Evolutionary conservation across 1,140 invertebrate species (phyloP), one percentile per base, ranked within the genome.

Genomic region (Pseudomyrmex pallidus): DNA sequence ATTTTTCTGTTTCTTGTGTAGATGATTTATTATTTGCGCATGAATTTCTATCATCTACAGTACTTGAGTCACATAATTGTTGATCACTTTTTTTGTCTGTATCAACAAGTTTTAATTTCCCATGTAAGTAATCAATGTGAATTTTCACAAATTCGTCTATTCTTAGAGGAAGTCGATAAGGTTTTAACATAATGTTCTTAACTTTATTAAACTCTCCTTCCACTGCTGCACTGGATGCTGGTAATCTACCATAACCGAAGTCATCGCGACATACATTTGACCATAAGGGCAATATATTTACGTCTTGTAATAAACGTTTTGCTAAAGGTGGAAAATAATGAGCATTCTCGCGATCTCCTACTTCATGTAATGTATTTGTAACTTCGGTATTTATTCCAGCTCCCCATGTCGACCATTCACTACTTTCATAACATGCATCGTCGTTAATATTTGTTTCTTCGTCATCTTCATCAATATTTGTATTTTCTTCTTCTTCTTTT

Each of bases 31-130:
- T 35, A 35, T 35, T 35, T 35, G 35, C 35, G 5, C 7, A 35
- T 35, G 5, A 35, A 35, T 35, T 35, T 35, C 0, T 35, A 35
- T 35, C 0, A 35, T 35, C 35, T 35, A 35, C 35, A 35, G 35
- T 35, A 35, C 35, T 35, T 35, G 35, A 35, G 35, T 35, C 35
- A 35, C 35, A 35, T 25, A 25, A 25, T 35, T 35, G 4, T 35
- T 35, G 0, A 0, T 35, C 5, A 35, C 35, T 35, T 35, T 67
- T 25, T 8, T 68, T 52, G 22, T 52, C 48, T 25, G 48, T 20
- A 13, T 68, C 48, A 52, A 68, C 17, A 68, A 67, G 50, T 67
- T 54, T 68, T 52, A 68, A 25, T 68, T 68, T 54, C 1, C 20
- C 66, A 1, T 20, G 48, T 2, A 68, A 12, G 22, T 22, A 67